Base-by-base conservation (phyloP, 23 tunicate species). In the Halocynthia aurantium region DNA sequence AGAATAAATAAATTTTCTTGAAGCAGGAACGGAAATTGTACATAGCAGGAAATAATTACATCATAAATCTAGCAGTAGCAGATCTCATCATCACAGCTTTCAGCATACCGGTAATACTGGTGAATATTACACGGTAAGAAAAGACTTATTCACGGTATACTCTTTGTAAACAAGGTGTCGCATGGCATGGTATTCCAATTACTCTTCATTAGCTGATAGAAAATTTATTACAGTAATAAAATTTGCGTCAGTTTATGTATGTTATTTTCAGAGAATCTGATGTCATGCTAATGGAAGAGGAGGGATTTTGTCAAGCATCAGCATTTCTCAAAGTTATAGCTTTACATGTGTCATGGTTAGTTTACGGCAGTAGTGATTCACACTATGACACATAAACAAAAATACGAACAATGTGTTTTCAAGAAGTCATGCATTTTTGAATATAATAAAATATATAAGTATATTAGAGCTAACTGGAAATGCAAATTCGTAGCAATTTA, bases 301-400 rank as follows among this genome's bases (percentile, higher is more conserved):
- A 53, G 19, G 61, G 44, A 22, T 81, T 81, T 40, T 81, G 84
- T 40, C 77, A 81, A 70, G 49, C 52, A n/a, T 52, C 77, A 9
- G 84, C 84, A 7, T 81, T 71, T 55, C 69, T 81, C 52, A 81
- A 81, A 71, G 52, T 71, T 0, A 52, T 81, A 10, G 84, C 77
- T 17, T 78, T 81, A 53, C 84, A 81, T 40, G 84, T 71, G n/a
- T 81, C 84, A 20, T 81, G 84, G 84, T 81, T 55, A 81, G 61
- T 60, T 7, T 51, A 11, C 66, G 49, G 6, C 49, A 55, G 13
- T 71, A 67, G 44, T 31, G 44, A 67, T 15, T n/a, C 31, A 67
- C 4, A 11, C 21, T n/a, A 15, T n/a, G 17, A 12, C 19, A 15
- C 72, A n/a, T n/a, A 19, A 22, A 15, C 22, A 67, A n/a, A 22